Evolutionary conservation across 2,888 invertebrate genomes (phyloP).

Genomic region (Nomada hirtipes): DNA sequence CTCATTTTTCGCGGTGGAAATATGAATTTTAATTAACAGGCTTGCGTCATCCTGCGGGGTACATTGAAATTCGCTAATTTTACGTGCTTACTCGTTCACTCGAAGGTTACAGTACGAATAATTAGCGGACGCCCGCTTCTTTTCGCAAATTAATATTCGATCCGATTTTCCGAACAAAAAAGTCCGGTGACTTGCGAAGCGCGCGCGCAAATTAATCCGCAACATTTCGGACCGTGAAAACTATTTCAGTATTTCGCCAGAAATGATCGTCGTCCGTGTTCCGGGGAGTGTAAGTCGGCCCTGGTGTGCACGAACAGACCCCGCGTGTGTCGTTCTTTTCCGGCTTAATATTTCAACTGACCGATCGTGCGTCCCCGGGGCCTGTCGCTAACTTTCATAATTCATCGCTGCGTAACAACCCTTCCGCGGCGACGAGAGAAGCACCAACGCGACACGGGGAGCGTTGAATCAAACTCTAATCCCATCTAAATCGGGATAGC

Average conservation of each 20-base stretch:
- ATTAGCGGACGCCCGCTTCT: too few species aligned
- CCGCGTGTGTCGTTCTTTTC: conserved; percentile 47
- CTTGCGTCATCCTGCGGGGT: too few species aligned
- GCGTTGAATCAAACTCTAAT: conserved; percentile 58
- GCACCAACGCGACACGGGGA: background rate
- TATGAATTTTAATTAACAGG: too few species aligned
- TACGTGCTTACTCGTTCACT: too few species aligned
- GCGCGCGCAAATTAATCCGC: background rate
- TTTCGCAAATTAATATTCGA: too few species aligned
- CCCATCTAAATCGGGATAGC: conserved; percentile 59
- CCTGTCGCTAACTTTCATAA: conserved; percentile 67
- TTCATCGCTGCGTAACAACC: conserved; percentile 61
- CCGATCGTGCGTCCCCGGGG: conserved; percentile 60
- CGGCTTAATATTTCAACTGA: conserved; percentile 56
- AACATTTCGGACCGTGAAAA: background rate
- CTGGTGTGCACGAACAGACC: background rate
- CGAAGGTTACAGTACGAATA: too few species aligned
- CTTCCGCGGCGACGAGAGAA: conserved; percentile 3
- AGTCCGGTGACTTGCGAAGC: background rate
- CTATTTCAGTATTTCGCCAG: conserved; percentile 20
- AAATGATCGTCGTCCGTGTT: conserved; percentile 11
- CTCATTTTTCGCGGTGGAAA: too few species aligned
- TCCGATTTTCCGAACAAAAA: too few species aligned
- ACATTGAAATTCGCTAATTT: too few species aligned
- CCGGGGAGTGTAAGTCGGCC: conserved; percentile 26